phyloP scores from a whole-genome alignment of 2,888 invertebrate species.

The Chydorus sphaericus region DNA sequence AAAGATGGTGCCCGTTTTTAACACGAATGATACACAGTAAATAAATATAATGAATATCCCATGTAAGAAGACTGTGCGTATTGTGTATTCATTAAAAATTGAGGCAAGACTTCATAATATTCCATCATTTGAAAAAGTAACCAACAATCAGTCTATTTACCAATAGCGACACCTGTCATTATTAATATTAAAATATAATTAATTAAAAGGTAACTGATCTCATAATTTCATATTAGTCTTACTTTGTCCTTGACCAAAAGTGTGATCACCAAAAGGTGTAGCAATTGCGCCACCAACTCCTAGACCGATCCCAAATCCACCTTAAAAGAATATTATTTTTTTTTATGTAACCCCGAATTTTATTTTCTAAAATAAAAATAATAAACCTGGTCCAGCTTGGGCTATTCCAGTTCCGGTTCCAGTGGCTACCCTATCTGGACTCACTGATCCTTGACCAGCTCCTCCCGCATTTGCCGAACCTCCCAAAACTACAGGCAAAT shows the following conservation, averaged over 20 bases:
- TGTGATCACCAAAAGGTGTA: background rate
- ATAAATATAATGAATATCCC: no score
- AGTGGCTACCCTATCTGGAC: background rate
- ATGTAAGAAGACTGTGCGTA: no score
- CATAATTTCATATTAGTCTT: background rate
- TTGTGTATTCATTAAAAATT: no score
- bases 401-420: background rate
- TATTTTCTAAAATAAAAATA: background rate
- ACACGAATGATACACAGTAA: no score
- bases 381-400: background rate
- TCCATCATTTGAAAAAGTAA: no score
- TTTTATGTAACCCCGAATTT: background rate
- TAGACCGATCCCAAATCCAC: background rate
- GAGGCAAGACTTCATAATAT: background rate
- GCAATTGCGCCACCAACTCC: background rate
- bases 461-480: background rate
- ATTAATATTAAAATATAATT: background rate
- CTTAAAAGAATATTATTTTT: background rate
- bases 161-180: background rate
- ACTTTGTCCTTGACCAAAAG: background rate
- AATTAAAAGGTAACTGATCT: background rate
- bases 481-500: background rate
- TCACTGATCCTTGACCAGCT: background rate
- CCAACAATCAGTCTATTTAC: no score
- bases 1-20: no score